These are phyloP conservation scores for Eupsilia transversa DNA, from an alignment of 2,888 invertebrate species.

Conservation along the genomic window DNA sequence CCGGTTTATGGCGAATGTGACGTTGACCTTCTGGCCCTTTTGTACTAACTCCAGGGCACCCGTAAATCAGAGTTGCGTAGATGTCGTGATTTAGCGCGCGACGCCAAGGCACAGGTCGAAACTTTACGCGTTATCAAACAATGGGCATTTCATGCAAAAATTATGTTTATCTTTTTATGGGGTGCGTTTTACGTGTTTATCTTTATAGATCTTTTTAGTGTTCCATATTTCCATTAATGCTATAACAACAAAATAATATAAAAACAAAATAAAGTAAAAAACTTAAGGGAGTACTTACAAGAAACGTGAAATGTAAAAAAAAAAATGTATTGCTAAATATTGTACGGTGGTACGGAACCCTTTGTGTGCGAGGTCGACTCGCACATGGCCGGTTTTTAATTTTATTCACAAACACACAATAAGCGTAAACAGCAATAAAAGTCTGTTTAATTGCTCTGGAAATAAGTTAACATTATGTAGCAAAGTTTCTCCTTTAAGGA, in stretches of 20 bases:
- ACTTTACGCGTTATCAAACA: constrained; percentile 54
- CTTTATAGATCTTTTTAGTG: constrained; percentile 1
- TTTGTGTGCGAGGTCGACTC: too few relatives aligned
- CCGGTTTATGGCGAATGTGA: not conserved
- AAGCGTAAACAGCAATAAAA: not conserved
- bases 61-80: constrained; percentile 48
- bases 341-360: too few relatives aligned
- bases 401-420: not conserved
- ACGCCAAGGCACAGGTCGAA: constrained; percentile 21
- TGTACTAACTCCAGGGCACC: constrained; percentile 1
- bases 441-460: not conserved
- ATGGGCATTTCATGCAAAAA: constrained; percentile 44
- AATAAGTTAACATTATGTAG: not conserved
- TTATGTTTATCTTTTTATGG: constrained; percentile 23
- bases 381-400: too few relatives aligned
- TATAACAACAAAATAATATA: too few relatives aligned
- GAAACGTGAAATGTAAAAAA: too few relatives aligned
- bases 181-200: constrained; percentile 21
- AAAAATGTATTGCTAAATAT: too few relatives aligned
- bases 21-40: constrained; percentile 12
- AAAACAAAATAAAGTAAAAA: too few relatives aligned
- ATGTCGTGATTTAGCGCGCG: constrained; percentile 47
- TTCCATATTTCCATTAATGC: too few relatives aligned
- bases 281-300: too few relatives aligned
- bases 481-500: not conserved